phyloP scores from a whole-genome alignment of 1,140 invertebrate species.

The Nephotettix cincticeps region DNA sequence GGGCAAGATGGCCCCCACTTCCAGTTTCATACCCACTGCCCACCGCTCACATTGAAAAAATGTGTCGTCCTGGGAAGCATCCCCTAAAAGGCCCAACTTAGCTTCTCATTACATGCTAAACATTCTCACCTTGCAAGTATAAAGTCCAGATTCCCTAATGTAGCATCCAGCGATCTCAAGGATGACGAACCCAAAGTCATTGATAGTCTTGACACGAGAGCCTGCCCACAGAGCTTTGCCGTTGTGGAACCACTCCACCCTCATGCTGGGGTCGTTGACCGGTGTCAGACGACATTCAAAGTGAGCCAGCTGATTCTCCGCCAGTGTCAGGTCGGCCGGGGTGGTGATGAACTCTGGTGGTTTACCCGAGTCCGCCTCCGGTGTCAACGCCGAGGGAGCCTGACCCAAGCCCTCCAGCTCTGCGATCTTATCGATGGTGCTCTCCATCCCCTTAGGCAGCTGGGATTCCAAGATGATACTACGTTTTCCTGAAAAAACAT shows the following conservation, averaged over 20 bases:
- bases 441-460: constrained; percentile 88
- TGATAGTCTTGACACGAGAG: constrained; percentile 86
- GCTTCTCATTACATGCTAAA: no score
- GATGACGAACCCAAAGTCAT: constrained; percentile 93
- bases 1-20: no score
- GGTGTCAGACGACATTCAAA: constrained; percentile 89
- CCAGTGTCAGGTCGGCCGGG: constrained; percentile 78
- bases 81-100: no score
- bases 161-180: constrained; percentile 87
- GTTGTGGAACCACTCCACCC: constrained; percentile 96
- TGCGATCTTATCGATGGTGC: constrained; percentile 90
- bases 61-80: no score
- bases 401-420: constrained; percentile 84
- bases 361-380: constrained; percentile 82
- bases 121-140: constrained; percentile 79
- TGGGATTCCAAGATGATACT: constrained; percentile 91
- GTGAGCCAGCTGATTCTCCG: constrained; percentile 88
- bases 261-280: constrained; percentile 89
- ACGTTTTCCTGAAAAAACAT: constrained; percentile 60
- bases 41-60: no score
- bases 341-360: constrained; percentile 91
- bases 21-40: no score
- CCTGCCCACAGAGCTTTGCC: constrained; percentile 85
- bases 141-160: constrained; percentile 82
- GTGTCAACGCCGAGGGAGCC: constrained; percentile 56